These are phyloP conservation scores for Brachyrhaphis roseni DNA, from an alignment of 2,797 vertebrate species.

Conservation along the genomic window DNA sequence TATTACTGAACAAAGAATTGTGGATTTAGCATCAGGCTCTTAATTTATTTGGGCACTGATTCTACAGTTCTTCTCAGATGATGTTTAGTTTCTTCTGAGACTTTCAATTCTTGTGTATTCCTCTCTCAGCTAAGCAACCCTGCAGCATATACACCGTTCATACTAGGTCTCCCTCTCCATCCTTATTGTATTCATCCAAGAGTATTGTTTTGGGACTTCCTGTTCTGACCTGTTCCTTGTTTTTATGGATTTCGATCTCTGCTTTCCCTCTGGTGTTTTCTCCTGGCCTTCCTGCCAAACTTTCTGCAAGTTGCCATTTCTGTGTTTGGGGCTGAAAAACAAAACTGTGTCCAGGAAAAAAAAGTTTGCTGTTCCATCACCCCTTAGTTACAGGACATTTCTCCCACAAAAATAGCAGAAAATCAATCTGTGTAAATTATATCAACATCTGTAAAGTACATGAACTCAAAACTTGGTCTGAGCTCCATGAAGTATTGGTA, in stretches of 20 bases:
- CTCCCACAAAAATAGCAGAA: not conserved
- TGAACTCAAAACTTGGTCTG: not conserved
- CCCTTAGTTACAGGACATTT: not conserved
- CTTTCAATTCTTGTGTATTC: not conserved
- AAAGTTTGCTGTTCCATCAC: not conserved
- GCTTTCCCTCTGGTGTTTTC: slow-evolving; percentile 4
- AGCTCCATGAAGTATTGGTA: not conserved
- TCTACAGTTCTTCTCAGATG: not conserved
- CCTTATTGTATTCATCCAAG: slow-evolving; percentile 2
- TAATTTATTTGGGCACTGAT: not conserved
- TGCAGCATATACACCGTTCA: not conserved
- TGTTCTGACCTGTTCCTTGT: not conserved
- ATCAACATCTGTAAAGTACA: not conserved
- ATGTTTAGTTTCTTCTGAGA: slow-evolving; percentile 3
- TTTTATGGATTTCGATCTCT: not conserved
- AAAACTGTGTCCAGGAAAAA: not conserved
- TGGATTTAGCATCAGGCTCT: slow-evolving; percentile 9
- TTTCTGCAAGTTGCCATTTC: slow-evolving; percentile 1
- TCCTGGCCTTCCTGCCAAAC: not conserved
- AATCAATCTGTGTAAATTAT: not conserved
- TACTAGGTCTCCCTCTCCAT: not conserved
- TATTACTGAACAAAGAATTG: slow-evolving; percentile 20
- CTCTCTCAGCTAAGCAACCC: not conserved
- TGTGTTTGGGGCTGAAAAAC: not conserved
- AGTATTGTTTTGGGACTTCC: slow-evolving; percentile 1